phyloP scores from a whole-genome alignment of 2,797 vertebrate genomes.

The Iguana delicatissima region DNA sequence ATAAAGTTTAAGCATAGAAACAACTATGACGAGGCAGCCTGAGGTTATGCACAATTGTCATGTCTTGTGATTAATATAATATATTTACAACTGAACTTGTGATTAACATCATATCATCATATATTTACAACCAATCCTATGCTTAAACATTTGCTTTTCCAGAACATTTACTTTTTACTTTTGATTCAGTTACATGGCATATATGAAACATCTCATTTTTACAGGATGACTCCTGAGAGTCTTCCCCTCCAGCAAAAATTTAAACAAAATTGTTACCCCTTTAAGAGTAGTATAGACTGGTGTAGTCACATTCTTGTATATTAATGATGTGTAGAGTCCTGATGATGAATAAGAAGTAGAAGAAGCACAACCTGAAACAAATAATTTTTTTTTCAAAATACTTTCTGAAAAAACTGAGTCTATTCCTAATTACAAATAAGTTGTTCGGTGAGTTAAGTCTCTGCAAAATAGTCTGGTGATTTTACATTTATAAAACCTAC shows the following conservation, averaged over 20 bases:
- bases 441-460: not conserved
- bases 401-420: not conserved
- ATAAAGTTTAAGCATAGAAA: constrained; percentile 23
- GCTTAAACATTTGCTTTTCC: constrained; percentile 38
- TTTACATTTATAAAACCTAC: not conserved
- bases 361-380: constrained; percentile 83
- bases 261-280: constrained; percentile 85
- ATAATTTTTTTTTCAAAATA: constrained; percentile 31
- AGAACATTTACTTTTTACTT: constrained; percentile 50
- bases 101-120: too few species aligned
- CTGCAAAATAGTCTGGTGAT: not conserved
- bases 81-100: constrained; percentile 25
- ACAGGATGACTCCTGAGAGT: constrained; percentile 45
- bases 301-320: constrained; percentile 93
- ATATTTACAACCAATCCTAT: constrained; percentile 55
- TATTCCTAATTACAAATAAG: not conserved
- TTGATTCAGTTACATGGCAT: constrained; percentile 36
- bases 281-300: constrained; percentile 94
- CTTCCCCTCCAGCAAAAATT: constrained; percentile 37
- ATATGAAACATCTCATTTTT: constrained; percentile 50
- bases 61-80: constrained; percentile 30
- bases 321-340: constrained; percentile 91
- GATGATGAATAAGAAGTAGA: constrained; percentile 87
- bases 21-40: constrained; percentile 8
- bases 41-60: constrained; percentile 60